Evolutionary conservation across 2,888 invertebrate genomes (phyloP).

Genomic region (Pheosia tremula): DNA sequence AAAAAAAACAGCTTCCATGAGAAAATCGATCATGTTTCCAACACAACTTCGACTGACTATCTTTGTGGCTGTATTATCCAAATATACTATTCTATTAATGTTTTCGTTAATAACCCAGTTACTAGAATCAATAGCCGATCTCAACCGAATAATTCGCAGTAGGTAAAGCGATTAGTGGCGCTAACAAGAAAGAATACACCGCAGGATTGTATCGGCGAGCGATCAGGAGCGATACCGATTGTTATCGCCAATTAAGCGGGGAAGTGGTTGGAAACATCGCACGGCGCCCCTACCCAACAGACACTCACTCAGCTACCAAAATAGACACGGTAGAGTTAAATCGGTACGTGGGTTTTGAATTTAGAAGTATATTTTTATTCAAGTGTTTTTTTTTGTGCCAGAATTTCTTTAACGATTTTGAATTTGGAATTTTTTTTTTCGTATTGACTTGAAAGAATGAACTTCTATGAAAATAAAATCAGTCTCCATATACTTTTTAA

Average conservation of each 20-base stretch:
- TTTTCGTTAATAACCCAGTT: background rate
- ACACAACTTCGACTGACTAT: no score
- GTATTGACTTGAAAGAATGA: background rate
- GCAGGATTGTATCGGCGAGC: conserved; percentile 43
- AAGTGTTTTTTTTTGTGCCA: background rate
- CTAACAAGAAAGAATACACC: conserved; percentile 49
- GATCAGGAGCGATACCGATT: conserved; percentile 24
- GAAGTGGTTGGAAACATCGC: conserved; percentile 32
- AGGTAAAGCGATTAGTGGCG: conserved; percentile 30
- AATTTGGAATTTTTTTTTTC: background rate
- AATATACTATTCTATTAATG: background rate
- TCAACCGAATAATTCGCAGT: background rate
- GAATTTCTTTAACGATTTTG: background rate
- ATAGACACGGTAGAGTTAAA: conserved; percentile 17
- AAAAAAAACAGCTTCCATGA: no score
- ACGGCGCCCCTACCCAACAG: conserved; percentile 17
- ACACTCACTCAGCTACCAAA: conserved; percentile 11
- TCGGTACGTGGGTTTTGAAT: background rate
- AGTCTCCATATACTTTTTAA: no score
- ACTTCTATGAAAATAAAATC: no score
- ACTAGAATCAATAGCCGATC: background rate
- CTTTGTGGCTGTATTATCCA: no score
- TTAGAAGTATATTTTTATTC: no score
- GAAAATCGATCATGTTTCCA: no score
- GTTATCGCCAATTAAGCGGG: conserved; percentile 58